phyloP scores from a whole-genome alignment of 2,113 vertebrate species.

The Callaeas wilsoni region DNA sequence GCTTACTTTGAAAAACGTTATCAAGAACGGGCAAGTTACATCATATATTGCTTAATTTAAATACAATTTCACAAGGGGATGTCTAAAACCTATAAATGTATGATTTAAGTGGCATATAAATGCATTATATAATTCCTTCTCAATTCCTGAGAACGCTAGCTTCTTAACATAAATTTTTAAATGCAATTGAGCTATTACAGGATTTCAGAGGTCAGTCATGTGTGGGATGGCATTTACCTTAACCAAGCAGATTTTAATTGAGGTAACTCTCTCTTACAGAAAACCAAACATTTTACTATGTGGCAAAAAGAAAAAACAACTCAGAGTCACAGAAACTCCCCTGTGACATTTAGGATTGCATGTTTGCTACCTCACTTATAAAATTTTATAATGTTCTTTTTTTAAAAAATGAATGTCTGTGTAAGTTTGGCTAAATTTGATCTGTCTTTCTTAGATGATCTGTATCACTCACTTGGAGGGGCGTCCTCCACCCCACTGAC shows the following conservation, averaged over 20 bases:
- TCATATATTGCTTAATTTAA: not conserved
- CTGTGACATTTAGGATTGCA: not conserved
- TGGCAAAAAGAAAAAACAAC: not conserved
- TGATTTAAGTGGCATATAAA: not conserved
- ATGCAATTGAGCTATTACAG: not conserved
- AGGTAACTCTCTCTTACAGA: not conserved
- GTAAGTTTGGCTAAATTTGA: not conserved
- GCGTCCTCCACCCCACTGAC: not conserved
- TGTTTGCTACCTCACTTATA: not conserved
- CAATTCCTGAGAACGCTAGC: not conserved
- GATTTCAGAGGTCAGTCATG: not conserved
- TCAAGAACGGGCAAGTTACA: conserved; percentile 71
- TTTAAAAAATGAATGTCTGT: accelerated
- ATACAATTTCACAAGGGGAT: not conserved
- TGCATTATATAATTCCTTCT: not conserved
- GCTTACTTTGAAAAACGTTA: conserved; percentile 76
- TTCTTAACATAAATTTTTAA: not conserved
- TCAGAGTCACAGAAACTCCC: not conserved
- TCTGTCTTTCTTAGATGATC: not conserved
- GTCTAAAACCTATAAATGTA: not conserved
- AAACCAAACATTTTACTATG: not conserved
- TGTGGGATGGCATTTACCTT: not conserved
- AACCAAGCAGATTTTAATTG: not conserved
- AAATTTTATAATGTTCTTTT: not conserved
- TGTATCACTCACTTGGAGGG: not conserved